A percentile compares a stretch with the other conserved stretches of the same genome.
phyloP scores from a whole-genome alignment of 2,113 vertebrate genomes.

The Martes martes region DNA sequence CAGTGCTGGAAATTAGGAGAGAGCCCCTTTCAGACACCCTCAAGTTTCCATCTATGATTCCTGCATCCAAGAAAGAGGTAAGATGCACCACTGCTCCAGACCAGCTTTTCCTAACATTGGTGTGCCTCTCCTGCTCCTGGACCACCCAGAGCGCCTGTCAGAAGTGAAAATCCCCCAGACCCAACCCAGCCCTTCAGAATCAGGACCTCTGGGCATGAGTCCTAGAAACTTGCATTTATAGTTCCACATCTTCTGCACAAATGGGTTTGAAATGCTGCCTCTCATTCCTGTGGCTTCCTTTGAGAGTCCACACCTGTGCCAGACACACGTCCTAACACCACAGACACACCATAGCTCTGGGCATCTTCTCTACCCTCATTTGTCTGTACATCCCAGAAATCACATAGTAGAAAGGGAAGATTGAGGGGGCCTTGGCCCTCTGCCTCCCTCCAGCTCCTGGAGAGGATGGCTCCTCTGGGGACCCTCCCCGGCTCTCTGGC shows the following conservation, averaged over 20 bases:
- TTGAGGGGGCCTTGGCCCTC: neutral
- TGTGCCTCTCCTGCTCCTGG: accelerated
- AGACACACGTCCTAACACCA: accelerated
- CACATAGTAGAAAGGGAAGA: no score
- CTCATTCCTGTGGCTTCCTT: accelerated
- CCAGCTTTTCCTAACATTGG: accelerated
- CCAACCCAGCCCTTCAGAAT: neutral
- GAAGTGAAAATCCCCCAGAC: neutral
- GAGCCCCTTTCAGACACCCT: neutral
- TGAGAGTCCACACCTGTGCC: accelerated
- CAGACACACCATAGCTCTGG: accelerated
- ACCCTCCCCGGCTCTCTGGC: neutral
- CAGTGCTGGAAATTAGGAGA: neutral
- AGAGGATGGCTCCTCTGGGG: neutral
- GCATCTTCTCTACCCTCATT: accelerated
- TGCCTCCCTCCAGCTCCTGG: neutral
- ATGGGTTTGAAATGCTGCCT: accelerated
- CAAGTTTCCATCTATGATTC: neutral
- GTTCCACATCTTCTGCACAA: neutral
- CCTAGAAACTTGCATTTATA: neutral
- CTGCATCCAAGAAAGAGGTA: neutral
- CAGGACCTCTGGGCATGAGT: neutral
- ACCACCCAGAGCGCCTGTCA: accelerated
- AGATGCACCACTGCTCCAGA: accelerated
- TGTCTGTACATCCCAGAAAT: neutral